Evolutionary conservation across 2,797 vertebrate genomes (phyloP).

Genomic region (Valencia hispanica): DNA sequence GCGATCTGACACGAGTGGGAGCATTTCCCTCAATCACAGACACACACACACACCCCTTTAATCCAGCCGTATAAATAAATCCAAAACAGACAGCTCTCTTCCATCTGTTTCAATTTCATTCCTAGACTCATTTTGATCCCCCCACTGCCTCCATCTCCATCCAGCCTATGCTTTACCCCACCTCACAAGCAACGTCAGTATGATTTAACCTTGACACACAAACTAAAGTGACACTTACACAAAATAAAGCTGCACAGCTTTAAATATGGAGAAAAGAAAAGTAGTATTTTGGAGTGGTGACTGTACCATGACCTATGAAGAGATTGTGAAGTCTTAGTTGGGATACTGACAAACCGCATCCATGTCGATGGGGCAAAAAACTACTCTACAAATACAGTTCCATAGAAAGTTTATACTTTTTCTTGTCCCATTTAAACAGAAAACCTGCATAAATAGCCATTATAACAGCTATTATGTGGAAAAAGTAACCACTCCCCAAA

Average conservation of each 20-base stretch:
- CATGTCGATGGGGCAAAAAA: too few species aligned
- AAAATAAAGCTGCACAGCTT: background rate
- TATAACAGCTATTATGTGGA: too few species aligned
- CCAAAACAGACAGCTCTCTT: slow-evolving; percentile 66
- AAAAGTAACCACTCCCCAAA: too few species aligned
- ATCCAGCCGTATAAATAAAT: slow-evolving; percentile 78
- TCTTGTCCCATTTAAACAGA: too few species aligned
- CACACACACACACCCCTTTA: slow-evolving; percentile 55
- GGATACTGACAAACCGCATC: background rate
- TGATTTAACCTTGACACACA: slow-evolving; percentile 39
- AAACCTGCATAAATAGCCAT: too few species aligned
- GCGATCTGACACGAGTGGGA: slow-evolving; percentile 25
- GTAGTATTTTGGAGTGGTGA: background rate
- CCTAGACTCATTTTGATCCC: slow-evolving; percentile 52
- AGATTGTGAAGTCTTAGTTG: background rate
- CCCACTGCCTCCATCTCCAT: slow-evolving; percentile 15
- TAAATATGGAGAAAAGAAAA: background rate
- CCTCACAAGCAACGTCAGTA: slow-evolving; percentile 13
- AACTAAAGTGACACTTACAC: slow-evolving; percentile 4
- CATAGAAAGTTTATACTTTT: too few species aligned
- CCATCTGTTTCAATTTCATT: slow-evolving; percentile 79
- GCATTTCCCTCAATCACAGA: slow-evolving; percentile 3
- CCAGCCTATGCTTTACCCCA: background rate
- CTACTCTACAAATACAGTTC: too few species aligned
- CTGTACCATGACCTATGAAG: background rate